These are phyloP conservation scores for Orgyia antiqua DNA, from an alignment of 2,888 invertebrate genomes.

Conservation along the genomic window DNA sequence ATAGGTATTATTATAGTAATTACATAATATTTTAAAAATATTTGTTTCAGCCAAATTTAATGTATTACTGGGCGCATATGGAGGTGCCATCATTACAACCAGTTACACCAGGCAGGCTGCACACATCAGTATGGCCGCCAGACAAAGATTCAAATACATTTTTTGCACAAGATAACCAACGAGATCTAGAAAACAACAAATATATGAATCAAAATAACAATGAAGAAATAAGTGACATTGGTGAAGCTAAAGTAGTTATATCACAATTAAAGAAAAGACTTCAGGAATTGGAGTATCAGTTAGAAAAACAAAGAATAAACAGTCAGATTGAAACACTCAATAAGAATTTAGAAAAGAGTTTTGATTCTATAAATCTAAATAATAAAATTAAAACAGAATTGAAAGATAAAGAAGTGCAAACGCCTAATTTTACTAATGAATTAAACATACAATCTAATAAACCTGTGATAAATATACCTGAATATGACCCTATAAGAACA, in stretches of 20 bases:
- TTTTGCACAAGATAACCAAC: conserved; percentile 39
- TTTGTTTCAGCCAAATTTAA: conserved; percentile 86
- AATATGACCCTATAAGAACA: conserved; percentile 59
- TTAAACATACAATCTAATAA: conserved; percentile 40
- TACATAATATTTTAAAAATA: no score
- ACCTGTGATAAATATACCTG: conserved; percentile 67
- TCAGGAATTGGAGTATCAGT: conserved; percentile 55
- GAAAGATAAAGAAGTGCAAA: conserved; percentile 54
- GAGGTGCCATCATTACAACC: conserved; percentile 83
- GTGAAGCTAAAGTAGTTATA: conserved; percentile 58
- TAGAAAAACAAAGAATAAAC: conserved; percentile 57
- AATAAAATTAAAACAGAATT: conserved; percentile 42
- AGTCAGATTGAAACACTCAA: conserved; percentile 54
- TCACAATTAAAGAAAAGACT: conserved; percentile 54
- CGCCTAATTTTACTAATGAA: conserved; percentile 40
- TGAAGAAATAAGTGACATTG: conserved; percentile 58
- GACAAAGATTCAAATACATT: conserved; percentile 43
- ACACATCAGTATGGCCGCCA: conserved; percentile 86
- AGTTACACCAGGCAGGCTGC: conserved; percentile 85
- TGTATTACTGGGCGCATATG: conserved; percentile 94
- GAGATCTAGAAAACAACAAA: conserved; percentile 42
- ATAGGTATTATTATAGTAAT: no score
- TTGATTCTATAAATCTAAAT: conserved; percentile 37
- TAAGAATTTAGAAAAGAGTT: conserved; percentile 49
- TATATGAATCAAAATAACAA: conserved; percentile 52